Conservation (phyloP, 1,140 invertebrate species). For the Tribolium castaneum region DNA sequence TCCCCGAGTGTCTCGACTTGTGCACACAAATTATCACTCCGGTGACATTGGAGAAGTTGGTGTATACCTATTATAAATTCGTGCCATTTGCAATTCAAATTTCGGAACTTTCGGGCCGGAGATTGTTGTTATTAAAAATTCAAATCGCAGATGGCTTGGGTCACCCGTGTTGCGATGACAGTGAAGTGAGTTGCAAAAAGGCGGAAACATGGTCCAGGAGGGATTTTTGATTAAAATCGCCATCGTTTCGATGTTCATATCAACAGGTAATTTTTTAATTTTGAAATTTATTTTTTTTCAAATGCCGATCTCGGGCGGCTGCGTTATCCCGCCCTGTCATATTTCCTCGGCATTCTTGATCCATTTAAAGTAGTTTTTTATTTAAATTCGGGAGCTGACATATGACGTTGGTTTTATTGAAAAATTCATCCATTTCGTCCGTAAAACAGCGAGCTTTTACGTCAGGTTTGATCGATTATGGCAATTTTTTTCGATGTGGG, state of each 20-base stretch:
- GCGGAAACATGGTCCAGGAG: constrained; percentile 12
- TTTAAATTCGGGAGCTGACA: constrained; percentile 1
- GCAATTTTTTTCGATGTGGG: not conserved
- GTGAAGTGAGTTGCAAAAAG: constrained; percentile 15
- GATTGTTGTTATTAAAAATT: not conserved
- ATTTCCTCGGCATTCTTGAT: constrained; percentile 8
- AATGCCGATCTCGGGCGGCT: not conserved
- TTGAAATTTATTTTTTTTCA: not conserved
- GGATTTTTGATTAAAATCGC: constrained; percentile 32
- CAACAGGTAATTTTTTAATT: constrained; percentile 11
- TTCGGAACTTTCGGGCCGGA: not conserved
- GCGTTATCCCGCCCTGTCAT: not conserved
- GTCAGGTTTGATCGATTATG: constrained; percentile 13
- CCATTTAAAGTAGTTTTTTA: constrained; percentile 29
- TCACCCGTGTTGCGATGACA: not conserved
- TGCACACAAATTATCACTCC: not conserved
- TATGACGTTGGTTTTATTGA: constrained; percentile 32
- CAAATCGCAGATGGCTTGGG: not conserved
- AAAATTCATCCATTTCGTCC: constrained; percentile 23
- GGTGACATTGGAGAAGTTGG: not conserved
- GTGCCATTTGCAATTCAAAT: constrained; percentile 33
- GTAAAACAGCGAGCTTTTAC: not conserved
- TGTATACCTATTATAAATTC: constrained; percentile 18
- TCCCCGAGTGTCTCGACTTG: not conserved
- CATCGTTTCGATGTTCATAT: constrained; percentile 37